Conservation (phyloP, 2,888 invertebrate species). For the Salpingus planirostris region DNA sequence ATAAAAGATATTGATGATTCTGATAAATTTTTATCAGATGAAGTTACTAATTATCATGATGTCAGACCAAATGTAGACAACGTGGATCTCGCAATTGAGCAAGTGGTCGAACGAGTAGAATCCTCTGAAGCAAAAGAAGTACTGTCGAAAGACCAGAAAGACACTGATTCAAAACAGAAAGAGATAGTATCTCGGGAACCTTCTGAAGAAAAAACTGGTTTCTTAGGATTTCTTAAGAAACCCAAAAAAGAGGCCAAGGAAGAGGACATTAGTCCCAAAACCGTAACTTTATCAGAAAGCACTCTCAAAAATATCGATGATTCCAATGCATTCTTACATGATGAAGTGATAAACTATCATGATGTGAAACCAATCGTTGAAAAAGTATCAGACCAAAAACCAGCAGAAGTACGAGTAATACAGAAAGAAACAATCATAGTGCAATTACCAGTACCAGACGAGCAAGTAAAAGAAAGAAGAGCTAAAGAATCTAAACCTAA, state of each 20-base stretch:
- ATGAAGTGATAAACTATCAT: slow-evolving; percentile 20
- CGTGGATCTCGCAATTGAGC: no score
- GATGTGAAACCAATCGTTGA: slow-evolving; percentile 16
- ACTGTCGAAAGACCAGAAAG: no score
- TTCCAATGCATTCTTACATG: slow-evolving; percentile 18
- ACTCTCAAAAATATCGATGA: slow-evolving; percentile 17
- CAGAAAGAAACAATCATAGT: no score
- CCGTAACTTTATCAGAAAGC: slow-evolving; percentile 12
- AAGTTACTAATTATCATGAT: slow-evolving; percentile 14
- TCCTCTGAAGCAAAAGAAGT: background rate
- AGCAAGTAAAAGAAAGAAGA: no score
- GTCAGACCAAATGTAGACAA: no score
- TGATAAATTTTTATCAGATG: slow-evolving; percentile 9
- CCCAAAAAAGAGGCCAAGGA: slow-evolving; percentile 1
- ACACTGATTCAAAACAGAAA: no score
- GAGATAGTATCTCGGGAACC: no score
- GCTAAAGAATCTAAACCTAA: no score
- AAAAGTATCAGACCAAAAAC: no score
- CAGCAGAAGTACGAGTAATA: no score
- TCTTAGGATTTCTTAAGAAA: slow-evolving; percentile 3
- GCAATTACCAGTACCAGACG: no score
- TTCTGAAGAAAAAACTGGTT: no score
- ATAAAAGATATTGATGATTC: slow-evolving; percentile 7
- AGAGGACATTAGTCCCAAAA: slow-evolving; percentile 5
- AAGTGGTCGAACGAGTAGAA: background rate